Evolutionary conservation across 2,888 invertebrate species (phyloP).

Genomic region (Drosophila melanosoma): DNA sequence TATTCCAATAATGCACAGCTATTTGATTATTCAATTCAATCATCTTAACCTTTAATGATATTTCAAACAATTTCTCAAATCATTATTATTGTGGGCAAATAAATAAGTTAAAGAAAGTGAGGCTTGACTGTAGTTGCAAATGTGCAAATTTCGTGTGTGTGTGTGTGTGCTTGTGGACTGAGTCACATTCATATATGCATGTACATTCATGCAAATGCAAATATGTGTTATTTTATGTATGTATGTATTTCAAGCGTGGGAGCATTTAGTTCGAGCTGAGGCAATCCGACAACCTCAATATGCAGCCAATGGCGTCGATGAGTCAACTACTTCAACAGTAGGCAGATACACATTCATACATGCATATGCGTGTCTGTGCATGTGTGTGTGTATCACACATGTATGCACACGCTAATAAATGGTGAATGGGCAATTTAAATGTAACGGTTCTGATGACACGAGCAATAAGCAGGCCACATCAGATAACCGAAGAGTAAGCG

Average conservation of each 20-base stretch:
- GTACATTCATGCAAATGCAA: background rate
- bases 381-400: background rate
- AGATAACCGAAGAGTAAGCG: background rate
- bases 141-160: background rate
- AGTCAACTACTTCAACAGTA: slow-evolving; percentile 23
- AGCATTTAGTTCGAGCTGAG: slow-evolving; percentile 28
- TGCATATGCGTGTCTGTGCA: background rate
- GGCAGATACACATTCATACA: background rate
- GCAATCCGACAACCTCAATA: slow-evolving; percentile 20
- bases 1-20: background rate
- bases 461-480: background rate
- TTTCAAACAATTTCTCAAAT: background rate
- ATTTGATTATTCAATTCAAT: background rate
- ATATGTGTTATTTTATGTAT: background rate
- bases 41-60: background rate
- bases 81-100: background rate
- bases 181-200: background rate
- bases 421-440: slow-evolving; percentile 47
- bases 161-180: background rate
- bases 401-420: slow-evolving; percentile 18
- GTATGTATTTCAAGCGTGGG: slow-evolving; percentile 40
- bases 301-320: slow-evolving; percentile 29
- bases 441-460: slow-evolving; percentile 48
- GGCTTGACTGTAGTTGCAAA: background rate
- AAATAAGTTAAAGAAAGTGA: background rate